These are phyloP conservation scores for Pseudomyrmex cubaensis DNA, from an alignment of 1,140 invertebrate genomes.

Conservation along the genomic window DNA sequence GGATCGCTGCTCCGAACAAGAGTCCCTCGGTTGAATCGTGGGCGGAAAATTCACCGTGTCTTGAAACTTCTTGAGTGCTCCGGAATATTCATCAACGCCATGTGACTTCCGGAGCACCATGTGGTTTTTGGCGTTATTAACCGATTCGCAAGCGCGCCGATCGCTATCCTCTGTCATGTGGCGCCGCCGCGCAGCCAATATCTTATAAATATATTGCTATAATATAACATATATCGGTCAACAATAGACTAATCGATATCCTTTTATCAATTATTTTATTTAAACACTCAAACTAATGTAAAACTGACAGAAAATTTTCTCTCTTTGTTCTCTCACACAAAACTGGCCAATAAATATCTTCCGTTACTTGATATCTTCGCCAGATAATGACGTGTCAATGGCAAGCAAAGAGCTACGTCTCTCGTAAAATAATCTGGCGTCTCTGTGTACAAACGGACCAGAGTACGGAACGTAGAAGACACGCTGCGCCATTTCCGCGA, in stretches of 20 bases:
- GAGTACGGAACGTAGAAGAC: constrained; percentile 51
- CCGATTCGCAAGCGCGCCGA: too few species aligned
- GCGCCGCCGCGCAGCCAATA: too few species aligned
- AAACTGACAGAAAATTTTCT: background rate
- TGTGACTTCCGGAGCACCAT: too few species aligned
- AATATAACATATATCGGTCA: background rate
- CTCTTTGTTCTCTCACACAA: background rate
- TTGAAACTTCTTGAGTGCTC: too few species aligned
- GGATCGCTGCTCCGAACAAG: too few species aligned
- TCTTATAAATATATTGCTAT: background rate
- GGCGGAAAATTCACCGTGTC: too few species aligned
- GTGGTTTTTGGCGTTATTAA: too few species aligned
- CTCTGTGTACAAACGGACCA: background rate
- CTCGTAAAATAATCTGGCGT: constrained; percentile 9
- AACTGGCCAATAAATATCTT: constrained; percentile 32
- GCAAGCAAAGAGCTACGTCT: background rate
- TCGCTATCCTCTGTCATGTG: too few species aligned
- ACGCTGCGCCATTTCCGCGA: constrained; percentile 61
- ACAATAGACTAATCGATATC: background rate
- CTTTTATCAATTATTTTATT: too few species aligned
- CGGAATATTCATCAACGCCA: too few species aligned
- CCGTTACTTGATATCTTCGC: background rate
- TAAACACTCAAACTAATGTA: background rate
- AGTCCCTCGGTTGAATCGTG: too few species aligned
- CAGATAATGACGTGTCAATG: background rate